Evolutionary conservation across 2,888 invertebrate genomes (phyloP).

Genomic region (Podabrus alpinus): DNA sequence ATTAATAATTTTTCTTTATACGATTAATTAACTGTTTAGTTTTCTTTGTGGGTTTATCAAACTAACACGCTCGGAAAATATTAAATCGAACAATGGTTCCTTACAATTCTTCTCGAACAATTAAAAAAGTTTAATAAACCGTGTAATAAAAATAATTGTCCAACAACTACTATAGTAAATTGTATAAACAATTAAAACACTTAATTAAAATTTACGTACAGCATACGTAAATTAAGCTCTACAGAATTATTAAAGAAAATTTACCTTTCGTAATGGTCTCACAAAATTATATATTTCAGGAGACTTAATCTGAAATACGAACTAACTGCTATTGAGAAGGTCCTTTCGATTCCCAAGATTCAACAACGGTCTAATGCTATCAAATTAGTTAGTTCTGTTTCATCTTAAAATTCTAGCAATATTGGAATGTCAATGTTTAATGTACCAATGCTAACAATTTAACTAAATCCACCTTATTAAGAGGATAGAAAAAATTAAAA

Average conservation of each 20-base stretch:
- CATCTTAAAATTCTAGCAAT: constrained; percentile 13
- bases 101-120: neutral
- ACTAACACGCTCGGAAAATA: neutral
- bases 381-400: constrained; percentile 36
- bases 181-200: neutral
- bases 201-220: neutral
- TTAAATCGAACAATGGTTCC: neutral
- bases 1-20: neutral
- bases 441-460: neutral
- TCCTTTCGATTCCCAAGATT: constrained; percentile 32
- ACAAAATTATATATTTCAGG: constrained; percentile 33
- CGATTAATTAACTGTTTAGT: neutral
- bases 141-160: neutral
- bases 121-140: neutral
- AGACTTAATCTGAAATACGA: constrained; percentile 33
- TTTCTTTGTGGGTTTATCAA: neutral
- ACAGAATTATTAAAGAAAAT: neutral
- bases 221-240: neutral
- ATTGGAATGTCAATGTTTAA: neutral
- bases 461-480: neutral
- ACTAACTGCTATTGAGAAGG: constrained; percentile 33
- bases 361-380: constrained; percentile 36
- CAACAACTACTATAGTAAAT: no score
- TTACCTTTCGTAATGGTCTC: neutral
- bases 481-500: neutral